phyloP scores from a whole-genome alignment of 2,113 vertebrate genomes.

The Gasterosteus aculeatus region DNA sequence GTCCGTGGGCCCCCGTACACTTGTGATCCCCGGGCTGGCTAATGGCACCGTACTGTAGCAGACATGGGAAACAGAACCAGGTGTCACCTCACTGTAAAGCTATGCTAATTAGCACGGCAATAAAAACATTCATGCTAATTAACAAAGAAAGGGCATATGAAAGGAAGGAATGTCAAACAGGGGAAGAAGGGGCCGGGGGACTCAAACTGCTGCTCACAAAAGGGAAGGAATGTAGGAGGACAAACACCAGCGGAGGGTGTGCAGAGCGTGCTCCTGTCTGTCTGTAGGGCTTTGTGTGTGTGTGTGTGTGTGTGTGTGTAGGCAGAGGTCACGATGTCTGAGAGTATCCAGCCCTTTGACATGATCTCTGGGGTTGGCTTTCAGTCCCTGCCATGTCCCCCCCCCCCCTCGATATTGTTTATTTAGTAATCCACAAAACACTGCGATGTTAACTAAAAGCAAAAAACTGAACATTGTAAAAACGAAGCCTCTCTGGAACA shows the following conservation, averaged over 20 bases:
- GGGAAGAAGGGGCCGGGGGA: slow-evolving; percentile 1
- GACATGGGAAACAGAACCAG: slow-evolving; percentile 56
- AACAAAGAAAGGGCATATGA: slow-evolving; percentile 60
- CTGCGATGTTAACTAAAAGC: not conserved
- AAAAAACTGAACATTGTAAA: not conserved
- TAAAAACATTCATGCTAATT: slow-evolving; percentile 69
- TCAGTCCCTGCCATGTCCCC: slow-evolving; percentile 13
- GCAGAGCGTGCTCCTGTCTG: slow-evolving; percentile 28
- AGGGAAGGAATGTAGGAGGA: slow-evolving; percentile 54
- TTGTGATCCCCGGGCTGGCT: slow-evolving; percentile 8
- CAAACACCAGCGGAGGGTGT: slow-evolving; percentile 49
- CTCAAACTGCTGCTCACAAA: slow-evolving; percentile 49
- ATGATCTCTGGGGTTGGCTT: slow-evolving; percentile 23
- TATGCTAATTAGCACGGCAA: slow-evolving; percentile 65
- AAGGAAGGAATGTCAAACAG: slow-evolving; percentile 66
- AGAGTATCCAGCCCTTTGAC: slow-evolving; percentile 21
- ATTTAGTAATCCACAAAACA: not conserved
- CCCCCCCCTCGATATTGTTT: not conserved
- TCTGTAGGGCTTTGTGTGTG: slow-evolving; percentile 15
- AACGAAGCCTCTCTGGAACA: not conserved
- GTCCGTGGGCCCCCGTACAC: slow-evolving; percentile 31
- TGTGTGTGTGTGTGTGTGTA: slow-evolving; percentile 8
- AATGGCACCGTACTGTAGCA: slow-evolving; percentile 18
- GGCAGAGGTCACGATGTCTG: slow-evolving; percentile 22
- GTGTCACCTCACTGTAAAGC: slow-evolving; percentile 63